Conservation (phyloP, 1,140 invertebrate species). For the Wasmannia auropunctata region DNA sequence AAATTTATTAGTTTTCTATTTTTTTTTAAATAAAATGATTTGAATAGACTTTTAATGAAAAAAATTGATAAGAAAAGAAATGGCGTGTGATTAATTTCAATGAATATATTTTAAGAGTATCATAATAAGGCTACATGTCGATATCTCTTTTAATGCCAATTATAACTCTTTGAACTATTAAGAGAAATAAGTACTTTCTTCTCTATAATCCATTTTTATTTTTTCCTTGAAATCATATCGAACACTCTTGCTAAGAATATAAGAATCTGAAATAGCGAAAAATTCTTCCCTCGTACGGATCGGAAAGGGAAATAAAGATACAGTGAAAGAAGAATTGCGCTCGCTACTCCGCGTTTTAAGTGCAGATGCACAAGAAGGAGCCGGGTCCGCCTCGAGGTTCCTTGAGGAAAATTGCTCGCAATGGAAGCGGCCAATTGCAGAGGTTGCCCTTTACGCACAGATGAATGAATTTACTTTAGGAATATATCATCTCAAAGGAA, state of each 20-base stretch:
- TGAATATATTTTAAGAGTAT: neutral
- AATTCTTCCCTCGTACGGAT: neutral
- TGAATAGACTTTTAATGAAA: neutral
- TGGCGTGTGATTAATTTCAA: neutral
- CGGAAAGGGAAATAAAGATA: slow-evolving; percentile 11
- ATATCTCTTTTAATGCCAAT: neutral
- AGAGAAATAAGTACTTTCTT: neutral
- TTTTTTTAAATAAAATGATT: neutral
- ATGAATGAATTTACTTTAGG: slow-evolving; percentile 54
- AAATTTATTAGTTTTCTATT: neutral
- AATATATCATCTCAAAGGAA: slow-evolving; percentile 58
- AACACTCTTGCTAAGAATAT: slow-evolving; percentile 24
- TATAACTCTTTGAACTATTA: slow-evolving; percentile 9
- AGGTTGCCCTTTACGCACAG: slow-evolving; percentile 51
- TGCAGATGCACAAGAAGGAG: slow-evolving; percentile 28
- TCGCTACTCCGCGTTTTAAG: slow-evolving; percentile 22
- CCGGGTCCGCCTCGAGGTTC: neutral
- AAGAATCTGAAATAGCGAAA: slow-evolving; percentile 18
- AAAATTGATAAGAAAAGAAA: neutral
- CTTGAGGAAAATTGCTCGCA: slow-evolving; percentile 44
- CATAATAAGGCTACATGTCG: neutral
- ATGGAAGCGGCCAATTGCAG: slow-evolving; percentile 45
- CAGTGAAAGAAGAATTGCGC: slow-evolving; percentile 7
- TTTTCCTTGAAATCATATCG: neutral
- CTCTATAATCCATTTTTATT: neutral